phyloP scores from a whole-genome alignment of 2,113 vertebrate genomes.

The Rhabdornis inornatus region DNA sequence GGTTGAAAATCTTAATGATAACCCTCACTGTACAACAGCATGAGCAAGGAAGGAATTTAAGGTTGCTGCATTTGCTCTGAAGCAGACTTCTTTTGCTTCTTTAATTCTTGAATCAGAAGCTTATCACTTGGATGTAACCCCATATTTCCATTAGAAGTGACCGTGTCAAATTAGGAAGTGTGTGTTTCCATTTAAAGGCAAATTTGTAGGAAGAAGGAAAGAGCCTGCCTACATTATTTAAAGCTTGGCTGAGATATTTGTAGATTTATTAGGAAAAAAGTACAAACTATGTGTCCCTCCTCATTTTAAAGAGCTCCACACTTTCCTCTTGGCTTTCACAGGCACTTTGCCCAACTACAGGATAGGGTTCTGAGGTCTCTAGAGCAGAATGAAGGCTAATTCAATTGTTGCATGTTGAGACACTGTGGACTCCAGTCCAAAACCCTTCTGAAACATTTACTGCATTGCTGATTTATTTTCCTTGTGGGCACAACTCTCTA shows the following conservation, averaged over 20 bases:
- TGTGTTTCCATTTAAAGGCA: background rate
- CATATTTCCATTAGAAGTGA: background rate
- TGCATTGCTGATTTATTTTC: background rate
- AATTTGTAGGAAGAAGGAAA: background rate
- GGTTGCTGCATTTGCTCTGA: background rate
- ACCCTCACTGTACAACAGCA: background rate
- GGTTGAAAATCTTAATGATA: background rate
- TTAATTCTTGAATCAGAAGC: background rate
- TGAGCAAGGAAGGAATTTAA: slow-evolving; percentile 4
- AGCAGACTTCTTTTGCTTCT: background rate
- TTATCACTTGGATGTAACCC: background rate
- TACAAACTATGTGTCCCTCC: background rate
- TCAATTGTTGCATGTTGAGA: background rate
- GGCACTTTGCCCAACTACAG: background rate
- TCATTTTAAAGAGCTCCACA: background rate
- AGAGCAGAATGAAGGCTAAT: background rate
- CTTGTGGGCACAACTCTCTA: background rate
- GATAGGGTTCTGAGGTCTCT: background rate
- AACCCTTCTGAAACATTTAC: background rate
- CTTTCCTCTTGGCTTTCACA: background rate
- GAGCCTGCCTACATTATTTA: background rate
- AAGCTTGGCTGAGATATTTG: background rate
- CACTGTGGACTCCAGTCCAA: background rate
- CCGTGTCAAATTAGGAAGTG: background rate
- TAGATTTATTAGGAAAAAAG: background rate